These are phyloP conservation scores for Penaeus indicus DNA, from an alignment of 1,140 invertebrate species.

Conservation along the genomic window DNA sequence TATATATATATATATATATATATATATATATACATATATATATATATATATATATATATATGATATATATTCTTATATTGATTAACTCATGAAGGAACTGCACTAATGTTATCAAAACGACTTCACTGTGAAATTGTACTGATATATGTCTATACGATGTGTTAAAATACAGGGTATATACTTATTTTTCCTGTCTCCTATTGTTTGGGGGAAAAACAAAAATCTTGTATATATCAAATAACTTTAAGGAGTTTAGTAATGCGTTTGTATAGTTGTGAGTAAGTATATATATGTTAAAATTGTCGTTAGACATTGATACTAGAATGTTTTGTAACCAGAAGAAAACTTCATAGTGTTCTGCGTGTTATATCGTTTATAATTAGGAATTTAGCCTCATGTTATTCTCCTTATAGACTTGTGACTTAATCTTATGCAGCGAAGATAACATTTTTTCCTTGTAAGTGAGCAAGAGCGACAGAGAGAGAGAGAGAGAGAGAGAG, in stretches of 20 bases:
- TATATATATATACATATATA: not conserved
- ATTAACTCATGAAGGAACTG: not conserved
- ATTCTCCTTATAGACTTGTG: not conserved
- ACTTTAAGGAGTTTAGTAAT: not conserved
- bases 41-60: conserved; percentile 17
- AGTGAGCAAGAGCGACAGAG: no score
- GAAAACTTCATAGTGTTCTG: no score
- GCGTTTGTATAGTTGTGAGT: not conserved
- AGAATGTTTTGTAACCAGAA: no score
- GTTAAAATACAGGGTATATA: no score
- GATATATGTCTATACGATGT: no score
- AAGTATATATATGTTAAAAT: not conserved
- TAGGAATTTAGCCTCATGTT: no score
- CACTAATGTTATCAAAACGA: not conserved
- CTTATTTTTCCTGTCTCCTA: no score
- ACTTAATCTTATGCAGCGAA: not conserved
- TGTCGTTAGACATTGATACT: no score
- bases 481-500: no score
- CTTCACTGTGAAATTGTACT: no score
- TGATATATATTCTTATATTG: not conserved
- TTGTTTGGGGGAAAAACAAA: not conserved
- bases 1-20: conserved; percentile 17
- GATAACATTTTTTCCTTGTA: no score
- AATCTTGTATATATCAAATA: not conserved
- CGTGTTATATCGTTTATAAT: no score